phyloP scores from a whole-genome alignment of 2,113 vertebrate genomes.

The Ceyx melanurus region DNA sequence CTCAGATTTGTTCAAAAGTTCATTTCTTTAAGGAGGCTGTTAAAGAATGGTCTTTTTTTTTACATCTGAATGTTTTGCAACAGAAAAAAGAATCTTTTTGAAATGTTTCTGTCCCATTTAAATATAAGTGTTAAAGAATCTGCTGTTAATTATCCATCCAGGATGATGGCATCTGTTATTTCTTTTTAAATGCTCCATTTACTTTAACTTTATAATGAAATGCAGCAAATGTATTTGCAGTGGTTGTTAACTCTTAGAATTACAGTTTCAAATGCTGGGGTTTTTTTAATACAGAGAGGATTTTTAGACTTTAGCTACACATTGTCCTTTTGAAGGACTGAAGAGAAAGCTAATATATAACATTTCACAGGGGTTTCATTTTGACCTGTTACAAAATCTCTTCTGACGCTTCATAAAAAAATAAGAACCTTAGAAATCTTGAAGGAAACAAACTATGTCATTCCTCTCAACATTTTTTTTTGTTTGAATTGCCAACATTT shows the following conservation, averaged over 20 bases:
- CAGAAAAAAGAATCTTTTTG: constrained; percentile 54
- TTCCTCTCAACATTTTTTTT: constrained; percentile 17
- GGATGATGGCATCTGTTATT: constrained; percentile 66
- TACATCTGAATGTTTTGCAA: constrained; percentile 55
- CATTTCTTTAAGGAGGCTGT: background rate
- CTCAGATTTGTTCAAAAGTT: background rate
- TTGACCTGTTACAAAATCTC: background rate
- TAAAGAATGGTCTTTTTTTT: constrained; percentile 34
- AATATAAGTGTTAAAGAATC: constrained; percentile 56
- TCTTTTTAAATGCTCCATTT: constrained; percentile 59
- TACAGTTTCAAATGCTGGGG: background rate
- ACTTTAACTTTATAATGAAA: constrained; percentile 52
- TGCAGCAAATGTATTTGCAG: constrained; percentile 40
- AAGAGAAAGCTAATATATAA: background rate
- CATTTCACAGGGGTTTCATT: background rate
- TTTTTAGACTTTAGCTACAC: background rate
- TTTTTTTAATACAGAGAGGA: background rate
- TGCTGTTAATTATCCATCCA: constrained; percentile 63
- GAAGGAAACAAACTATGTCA: constrained; percentile 29
- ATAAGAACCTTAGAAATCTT: background rate
- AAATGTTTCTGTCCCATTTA: constrained; percentile 56
- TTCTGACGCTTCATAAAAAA: background rate
- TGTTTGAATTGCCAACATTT: constrained; percentile 51
- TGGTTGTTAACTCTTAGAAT: constrained; percentile 47
- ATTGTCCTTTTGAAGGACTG: background rate